Evolutionary conservation across 2,888 invertebrate species (phyloP), one percentile per base, ranked within the genome.

Genomic region (Acronicta alni): DNA sequence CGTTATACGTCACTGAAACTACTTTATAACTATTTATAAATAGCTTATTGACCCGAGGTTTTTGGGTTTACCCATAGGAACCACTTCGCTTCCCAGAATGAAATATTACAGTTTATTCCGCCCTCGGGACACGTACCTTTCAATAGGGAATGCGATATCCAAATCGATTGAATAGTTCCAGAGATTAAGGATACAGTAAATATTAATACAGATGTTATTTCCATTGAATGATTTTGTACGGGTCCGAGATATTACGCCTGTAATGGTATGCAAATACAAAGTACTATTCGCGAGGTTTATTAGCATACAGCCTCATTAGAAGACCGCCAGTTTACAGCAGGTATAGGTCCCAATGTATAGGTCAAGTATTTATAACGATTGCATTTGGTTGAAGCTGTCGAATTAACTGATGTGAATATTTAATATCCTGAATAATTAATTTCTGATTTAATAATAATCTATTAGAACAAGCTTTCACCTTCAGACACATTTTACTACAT

Each of bases 71-170:
- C 63, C 63, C 75, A 15, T 32, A 47, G 62, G 59, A 72, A 55
- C 63, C 47, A 58, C 73, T 75, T 58, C 54, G 53, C 54, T 48
- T 59, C 65, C 37, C 32, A 37, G 38, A 52, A 75, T 67, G 59
- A 75, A 75, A 65, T 75, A 75, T 75, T 75, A 74, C 47, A 60
- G 64, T 70, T 58, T 72, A 72, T 72, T 67, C 60, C 17, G 4
- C 72, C 64, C 72, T 12, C 26, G 72, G 59, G 72, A 58, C 49
- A 56, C 47, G 57, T 67, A 64, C 70, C 75, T 70, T 75, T 75
- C 75, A 75, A 70, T 75, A 58, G 45, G 67, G 57, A 59, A 56
- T 67, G 60, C 67, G 57, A 72, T 67, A 64, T 57, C 55, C 45
- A 70, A 60, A 75, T 67, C 57, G 64, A 64, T 72, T 65, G 67